A percentile compares a stretch with the other conserved stretches of the same genome.
Conservation (phyloP, 2,888 invertebrate genomes). For the Toxonevra muliebris region DNA sequence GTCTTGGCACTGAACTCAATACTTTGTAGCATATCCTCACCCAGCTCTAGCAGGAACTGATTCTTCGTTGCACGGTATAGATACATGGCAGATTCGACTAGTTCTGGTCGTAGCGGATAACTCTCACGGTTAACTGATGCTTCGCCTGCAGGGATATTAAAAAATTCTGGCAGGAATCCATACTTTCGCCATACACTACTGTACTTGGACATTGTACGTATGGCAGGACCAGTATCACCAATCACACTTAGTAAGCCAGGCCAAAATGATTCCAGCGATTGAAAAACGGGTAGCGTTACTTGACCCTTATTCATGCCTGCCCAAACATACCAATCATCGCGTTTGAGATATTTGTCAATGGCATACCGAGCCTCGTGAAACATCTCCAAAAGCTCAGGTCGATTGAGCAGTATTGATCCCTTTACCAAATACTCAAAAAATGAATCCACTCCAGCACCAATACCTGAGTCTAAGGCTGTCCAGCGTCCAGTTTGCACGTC, state of each 20-base stretch:
- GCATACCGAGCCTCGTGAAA: conserved; percentile 81
- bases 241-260: conserved; percentile 91
- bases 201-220: conserved; percentile 94
- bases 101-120: conserved; percentile 95
- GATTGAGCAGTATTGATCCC: conserved; percentile 89
- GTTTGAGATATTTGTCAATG: conserved; percentile 86
- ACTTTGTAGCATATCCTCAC: conserved; percentile 91
- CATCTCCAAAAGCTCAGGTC: conserved; percentile 90
- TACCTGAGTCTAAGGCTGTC: conserved; percentile 98
- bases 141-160: conserved; percentile 90
- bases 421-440: conserved; percentile 99
- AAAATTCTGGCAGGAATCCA: conserved; percentile 98
- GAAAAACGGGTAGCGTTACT: conserved; percentile 96
- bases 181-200: conserved; percentile 97
- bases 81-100: conserved; percentile 97
- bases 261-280: conserved; percentile 98
- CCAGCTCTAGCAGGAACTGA: conserved; percentile 89
- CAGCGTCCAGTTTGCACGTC: conserved; percentile 94
- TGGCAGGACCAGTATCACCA: conserved; percentile 88
- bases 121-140: conserved; percentile 84
- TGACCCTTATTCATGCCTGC: conserved; percentile 96
- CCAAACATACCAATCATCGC: conserved; percentile 99
- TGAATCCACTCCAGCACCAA: conserved; percentile 95
- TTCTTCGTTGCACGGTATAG: conserved; percentile 94
- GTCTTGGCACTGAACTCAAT: conserved; percentile 94